phyloP scores from a whole-genome alignment of 2,113 vertebrate species.

The Pelobates fuscus region DNA sequence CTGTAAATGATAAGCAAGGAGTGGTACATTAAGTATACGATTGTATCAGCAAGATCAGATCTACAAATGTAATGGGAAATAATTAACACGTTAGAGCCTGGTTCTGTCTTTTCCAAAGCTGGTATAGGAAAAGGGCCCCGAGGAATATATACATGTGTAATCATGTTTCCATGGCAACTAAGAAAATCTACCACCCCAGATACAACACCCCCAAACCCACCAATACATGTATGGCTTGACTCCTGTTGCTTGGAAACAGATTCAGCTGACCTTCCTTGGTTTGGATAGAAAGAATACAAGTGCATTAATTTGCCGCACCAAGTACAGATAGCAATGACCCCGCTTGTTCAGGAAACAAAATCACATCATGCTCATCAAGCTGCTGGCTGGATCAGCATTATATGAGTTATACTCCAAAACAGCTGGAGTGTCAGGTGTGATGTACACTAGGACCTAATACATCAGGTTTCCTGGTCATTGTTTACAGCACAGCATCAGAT shows the following conservation, averaged over 20 bases:
- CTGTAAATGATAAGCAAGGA: no score
- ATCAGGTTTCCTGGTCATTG: no score
- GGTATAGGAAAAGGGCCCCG: conserved; percentile 20
- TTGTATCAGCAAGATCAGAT: no score
- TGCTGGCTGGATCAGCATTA: neutral
- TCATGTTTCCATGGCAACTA: conserved; percentile 40
- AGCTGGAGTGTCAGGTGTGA: no score
- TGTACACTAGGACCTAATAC: no score
- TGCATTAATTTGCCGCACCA: conserved; percentile 1
- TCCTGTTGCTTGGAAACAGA: conserved; percentile 41
- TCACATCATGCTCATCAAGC: neutral
- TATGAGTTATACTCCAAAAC: no score
- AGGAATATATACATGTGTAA: conserved; percentile 27
- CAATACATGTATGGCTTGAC: conserved; percentile 15
- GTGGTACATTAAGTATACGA: no score
- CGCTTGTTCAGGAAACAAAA: neutral
- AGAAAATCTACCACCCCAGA: conserved; percentile 38
- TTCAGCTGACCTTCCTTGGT: conserved; percentile 16
- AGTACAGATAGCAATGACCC: neutral
- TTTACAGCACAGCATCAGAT: no score
- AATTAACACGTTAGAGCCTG: conserved; percentile 4
- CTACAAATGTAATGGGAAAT: neutral
- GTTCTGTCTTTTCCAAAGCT: conserved; percentile 5
- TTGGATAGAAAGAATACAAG: neutral
- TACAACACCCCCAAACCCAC: conserved; percentile 28